A percentile compares a stretch with the other conserved stretches of the same genome.
These are phyloP conservation scores for Choristoneura fumiferana DNA, from an alignment of 1,140 invertebrate genomes.

Conservation along the genomic window DNA sequence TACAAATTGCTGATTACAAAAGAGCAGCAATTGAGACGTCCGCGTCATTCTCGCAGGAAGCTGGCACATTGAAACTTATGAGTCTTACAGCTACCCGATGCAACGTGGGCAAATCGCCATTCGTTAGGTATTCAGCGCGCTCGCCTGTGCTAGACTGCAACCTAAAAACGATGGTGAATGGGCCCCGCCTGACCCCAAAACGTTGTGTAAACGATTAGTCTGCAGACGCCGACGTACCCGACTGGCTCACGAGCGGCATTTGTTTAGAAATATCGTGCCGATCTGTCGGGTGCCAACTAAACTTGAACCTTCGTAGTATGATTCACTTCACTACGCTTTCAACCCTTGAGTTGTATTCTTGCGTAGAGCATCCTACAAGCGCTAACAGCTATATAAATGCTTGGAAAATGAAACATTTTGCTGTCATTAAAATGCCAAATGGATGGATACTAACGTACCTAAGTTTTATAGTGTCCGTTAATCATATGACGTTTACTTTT, in stretches of 20 bases:
- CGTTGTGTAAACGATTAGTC: constrained; percentile 9
- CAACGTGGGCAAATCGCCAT: constrained; percentile 21
- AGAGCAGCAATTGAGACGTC: constrained; percentile 74
- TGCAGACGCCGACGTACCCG: background rate
- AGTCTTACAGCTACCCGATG: constrained; percentile 33
- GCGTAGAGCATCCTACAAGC: too few relatives aligned
- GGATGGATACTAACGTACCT: too few relatives aligned
- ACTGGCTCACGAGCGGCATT: background rate
- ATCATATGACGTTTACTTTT: too few relatives aligned
- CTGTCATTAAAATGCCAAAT: too few relatives aligned
- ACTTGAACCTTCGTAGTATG: background rate
- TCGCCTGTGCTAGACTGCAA: constrained; percentile 8
- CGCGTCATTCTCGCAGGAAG: constrained; percentile 52
- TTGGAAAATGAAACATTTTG: too few relatives aligned
- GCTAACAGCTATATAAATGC: too few relatives aligned
- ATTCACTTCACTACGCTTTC: background rate
- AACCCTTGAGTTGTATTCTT: background rate
- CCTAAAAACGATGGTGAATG: constrained; percentile 17
- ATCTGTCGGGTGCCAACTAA: constrained; percentile 5
- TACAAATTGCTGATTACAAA: constrained; percentile 75
- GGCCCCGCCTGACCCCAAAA: constrained; percentile 1
- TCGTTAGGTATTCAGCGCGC: constrained; percentile 6
- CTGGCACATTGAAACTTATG: constrained; percentile 68
- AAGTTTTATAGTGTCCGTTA: too few relatives aligned
- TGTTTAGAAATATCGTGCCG: constrained; percentile 15